These are phyloP conservation scores for Lobophora halterata DNA, from an alignment of 2,888 invertebrate species.

Conservation along the genomic window DNA sequence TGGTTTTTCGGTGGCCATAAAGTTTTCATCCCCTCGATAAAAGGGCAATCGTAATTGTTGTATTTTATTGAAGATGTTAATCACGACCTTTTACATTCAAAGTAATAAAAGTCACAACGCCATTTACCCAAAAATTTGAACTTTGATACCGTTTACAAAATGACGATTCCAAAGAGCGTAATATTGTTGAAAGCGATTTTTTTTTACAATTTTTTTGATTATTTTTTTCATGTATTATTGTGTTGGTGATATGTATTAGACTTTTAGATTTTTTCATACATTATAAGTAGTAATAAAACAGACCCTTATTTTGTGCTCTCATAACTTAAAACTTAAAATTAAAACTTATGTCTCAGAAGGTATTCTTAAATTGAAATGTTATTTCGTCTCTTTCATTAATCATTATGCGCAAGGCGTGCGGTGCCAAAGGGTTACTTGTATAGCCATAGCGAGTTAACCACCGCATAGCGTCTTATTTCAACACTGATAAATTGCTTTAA, in stretches of 20 bases:
- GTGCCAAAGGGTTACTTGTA: constrained; percentile 37
- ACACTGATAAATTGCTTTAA: constrained; percentile 33
- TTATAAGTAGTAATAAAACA: too few species aligned
- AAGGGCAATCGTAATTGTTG: constrained; percentile 19
- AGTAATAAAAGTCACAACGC: constrained; percentile 18
- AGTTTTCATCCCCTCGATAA: constrained; percentile 35
- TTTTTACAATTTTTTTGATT: too few species aligned
- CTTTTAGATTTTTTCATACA: too few species aligned
- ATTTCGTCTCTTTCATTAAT: constrained; percentile 34
- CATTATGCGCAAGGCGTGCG: constrained; percentile 35
- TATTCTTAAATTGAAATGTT: constrained; percentile 11
- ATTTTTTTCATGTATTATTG: too few species aligned
- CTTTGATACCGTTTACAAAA: constrained; percentile 17
- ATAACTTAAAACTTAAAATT: too few species aligned
- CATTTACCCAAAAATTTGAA: constrained; percentile 16
- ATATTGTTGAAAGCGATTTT: too few species aligned
- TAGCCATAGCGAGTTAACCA: constrained; percentile 40
- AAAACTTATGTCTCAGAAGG: too few species aligned
- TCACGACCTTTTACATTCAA: constrained; percentile 26
- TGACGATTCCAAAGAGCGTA: not conserved
- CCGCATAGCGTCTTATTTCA: constrained; percentile 47
- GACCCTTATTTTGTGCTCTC: too few species aligned
- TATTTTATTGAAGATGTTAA: constrained; percentile 29
- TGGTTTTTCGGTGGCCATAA: constrained; percentile 49
- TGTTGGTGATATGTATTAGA: too few species aligned